phyloP scores from a whole-genome alignment of 2,888 invertebrate species.

The Seira sanloemensis region DNA sequence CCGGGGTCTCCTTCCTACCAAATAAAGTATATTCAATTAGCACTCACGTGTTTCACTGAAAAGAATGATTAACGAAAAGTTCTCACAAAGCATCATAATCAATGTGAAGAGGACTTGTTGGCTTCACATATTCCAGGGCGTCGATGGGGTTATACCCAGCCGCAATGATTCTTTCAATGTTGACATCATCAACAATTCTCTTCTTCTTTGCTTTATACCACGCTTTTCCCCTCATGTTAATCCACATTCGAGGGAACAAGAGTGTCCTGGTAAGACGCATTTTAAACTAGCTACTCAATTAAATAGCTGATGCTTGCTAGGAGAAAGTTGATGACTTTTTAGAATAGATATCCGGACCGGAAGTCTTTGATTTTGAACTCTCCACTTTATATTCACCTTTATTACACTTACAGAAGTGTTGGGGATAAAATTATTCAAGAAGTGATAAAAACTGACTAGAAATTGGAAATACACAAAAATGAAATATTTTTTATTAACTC shows the following conservation, averaged over 20 bases:
- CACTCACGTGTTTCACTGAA: not conserved
- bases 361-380: too few species aligned
- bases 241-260: constrained; percentile 52
- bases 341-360: too few species aligned
- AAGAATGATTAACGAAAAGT: not conserved
- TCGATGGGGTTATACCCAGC: constrained; percentile 81
- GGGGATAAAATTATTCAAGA: too few species aligned
- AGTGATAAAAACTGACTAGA: too few species aligned
- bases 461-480: too few species aligned
- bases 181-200: constrained; percentile 78
- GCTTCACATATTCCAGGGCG: constrained; percentile 79
- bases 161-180: constrained; percentile 78
- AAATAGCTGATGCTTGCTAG: too few species aligned
- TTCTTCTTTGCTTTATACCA: constrained; percentile 84
- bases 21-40: not conserved
- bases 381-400: too few species aligned
- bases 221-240: constrained; percentile 64
- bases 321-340: too few species aligned
- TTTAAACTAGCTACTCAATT: too few species aligned
- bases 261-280: constrained; percentile 67
- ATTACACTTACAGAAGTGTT: too few species aligned
- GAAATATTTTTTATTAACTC: too few species aligned
- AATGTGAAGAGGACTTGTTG: constrained; percentile 42
- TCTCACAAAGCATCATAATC: constrained; percentile 66
- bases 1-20: constrained; percentile 51